Evolutionary conservation across 2,113 vertebrate genomes (phyloP).

Genomic region (Cinclus mexicanus): DNA sequence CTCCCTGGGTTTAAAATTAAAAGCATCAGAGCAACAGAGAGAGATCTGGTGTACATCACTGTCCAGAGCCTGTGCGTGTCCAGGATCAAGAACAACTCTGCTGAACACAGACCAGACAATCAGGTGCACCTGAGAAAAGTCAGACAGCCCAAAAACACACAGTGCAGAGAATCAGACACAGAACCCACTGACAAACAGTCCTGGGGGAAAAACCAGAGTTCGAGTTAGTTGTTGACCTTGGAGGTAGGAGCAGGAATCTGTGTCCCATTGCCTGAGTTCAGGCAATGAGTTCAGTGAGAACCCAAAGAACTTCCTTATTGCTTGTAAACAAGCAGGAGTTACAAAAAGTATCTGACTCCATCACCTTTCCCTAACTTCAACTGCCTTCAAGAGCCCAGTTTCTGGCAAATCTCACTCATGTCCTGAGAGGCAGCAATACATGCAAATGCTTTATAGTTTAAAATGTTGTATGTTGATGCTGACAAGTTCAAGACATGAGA

Average conservation of each 20-base stretch:
- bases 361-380: background rate
- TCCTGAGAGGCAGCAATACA: background rate
- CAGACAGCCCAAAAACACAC: background rate
- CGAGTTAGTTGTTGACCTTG: background rate
- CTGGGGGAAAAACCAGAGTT: background rate
- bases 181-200: background rate
- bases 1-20: background rate
- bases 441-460: background rate
- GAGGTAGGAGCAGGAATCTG: background rate
- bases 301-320: background rate
- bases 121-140: background rate
- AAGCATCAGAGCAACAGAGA: background rate
- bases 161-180: background rate
- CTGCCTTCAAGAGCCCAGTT: background rate
- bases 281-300: background rate
- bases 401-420: background rate
- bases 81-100: background rate
- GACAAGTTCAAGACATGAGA: conserved; percentile 53
- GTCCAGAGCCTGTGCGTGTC: background rate
- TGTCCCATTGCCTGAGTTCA: background rate
- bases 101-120: background rate
- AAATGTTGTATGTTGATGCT: conserved; percentile 33
- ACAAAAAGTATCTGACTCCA: background rate
- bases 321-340: background rate
- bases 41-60: background rate